These are phyloP conservation scores for Halyomorpha halys DNA, from an alignment of 1,140 invertebrate genomes.

Conservation along the genomic window DNA sequence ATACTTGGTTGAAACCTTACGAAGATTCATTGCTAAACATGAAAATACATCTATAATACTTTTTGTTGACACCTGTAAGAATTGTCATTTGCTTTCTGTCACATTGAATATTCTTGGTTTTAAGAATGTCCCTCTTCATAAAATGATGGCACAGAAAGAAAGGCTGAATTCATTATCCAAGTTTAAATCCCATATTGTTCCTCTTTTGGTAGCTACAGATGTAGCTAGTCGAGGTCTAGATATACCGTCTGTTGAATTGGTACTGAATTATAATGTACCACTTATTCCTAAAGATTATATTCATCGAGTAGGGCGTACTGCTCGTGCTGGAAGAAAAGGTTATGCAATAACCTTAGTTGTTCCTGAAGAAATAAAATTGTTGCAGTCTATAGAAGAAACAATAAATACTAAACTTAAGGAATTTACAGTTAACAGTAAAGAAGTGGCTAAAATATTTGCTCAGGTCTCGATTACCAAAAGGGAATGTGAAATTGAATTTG, in stretches of 20 bases:
- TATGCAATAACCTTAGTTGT: constrained; percentile 83
- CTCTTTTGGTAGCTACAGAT: constrained; percentile 91
- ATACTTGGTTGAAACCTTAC: constrained; percentile 79
- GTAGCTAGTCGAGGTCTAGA: constrained; percentile 85
- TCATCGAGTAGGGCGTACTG: constrained; percentile 93
- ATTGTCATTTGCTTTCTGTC: constrained; percentile 76
- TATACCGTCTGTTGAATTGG: constrained; percentile 78
- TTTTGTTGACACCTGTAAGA: constrained; percentile 88
- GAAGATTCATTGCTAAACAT: constrained; percentile 60
- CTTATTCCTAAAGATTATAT: constrained; percentile 86
- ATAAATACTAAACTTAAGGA: constrained; percentile 80
- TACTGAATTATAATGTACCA: constrained; percentile 90
- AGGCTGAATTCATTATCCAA: constrained; percentile 64
- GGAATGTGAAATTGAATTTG: constrained; percentile 83
- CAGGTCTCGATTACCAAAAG: constrained; percentile 82
- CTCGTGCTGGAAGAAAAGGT: constrained; percentile 78
- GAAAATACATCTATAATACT: constrained; percentile 76
- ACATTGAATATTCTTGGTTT: constrained; percentile 76
- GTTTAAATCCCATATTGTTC: constrained; percentile 75
- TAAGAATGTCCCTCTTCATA: constrained; percentile 75
- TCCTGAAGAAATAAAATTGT: constrained; percentile 76
- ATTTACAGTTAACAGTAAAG: constrained; percentile 72
- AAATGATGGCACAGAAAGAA: constrained; percentile 72
- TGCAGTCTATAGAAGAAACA: constrained; percentile 68
- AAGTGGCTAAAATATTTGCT: constrained; percentile 76